phyloP scores from a whole-genome alignment of 2,797 vertebrate species.

The Anisognathus igniventris region DNA sequence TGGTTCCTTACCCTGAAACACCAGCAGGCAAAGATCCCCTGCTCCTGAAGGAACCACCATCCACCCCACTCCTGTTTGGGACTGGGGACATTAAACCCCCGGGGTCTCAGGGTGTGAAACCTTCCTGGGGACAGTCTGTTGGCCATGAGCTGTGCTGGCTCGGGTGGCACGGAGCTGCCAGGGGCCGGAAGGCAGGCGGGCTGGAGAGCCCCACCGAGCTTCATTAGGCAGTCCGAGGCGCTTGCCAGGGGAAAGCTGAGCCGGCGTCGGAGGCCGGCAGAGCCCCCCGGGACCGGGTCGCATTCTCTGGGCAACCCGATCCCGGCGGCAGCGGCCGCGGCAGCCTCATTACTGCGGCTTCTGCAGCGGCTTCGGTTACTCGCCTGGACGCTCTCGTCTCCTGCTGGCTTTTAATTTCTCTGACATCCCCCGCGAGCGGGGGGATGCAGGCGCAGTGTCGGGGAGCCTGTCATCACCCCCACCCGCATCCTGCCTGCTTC shows the following conservation, averaged over 20 bases:
- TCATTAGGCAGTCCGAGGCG: constrained; percentile 25
- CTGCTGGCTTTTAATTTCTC: constrained; percentile 30
- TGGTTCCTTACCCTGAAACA: rapidly evolving
- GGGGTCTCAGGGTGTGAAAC: not conserved
- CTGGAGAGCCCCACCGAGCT: not conserved
- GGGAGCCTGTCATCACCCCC: not conserved
- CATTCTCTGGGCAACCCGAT: constrained; percentile 53
- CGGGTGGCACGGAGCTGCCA: not conserved
- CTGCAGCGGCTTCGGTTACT: constrained; percentile 35
- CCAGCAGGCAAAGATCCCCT: not conserved
- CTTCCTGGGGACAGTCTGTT: rapidly evolving
- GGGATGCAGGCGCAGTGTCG: not conserved
- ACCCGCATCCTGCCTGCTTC: not conserved
- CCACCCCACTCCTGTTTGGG: rapidly evolving
- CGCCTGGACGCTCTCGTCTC: not conserved
- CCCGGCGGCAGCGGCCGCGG: not conserved
- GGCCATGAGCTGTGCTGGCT: not conserved
- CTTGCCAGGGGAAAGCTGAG: constrained; percentile 63
- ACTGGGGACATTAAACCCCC: rapidly evolving
- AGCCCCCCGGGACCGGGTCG: constrained; percentile 21
- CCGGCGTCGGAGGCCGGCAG: not conserved
- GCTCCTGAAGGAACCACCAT: rapidly evolving
- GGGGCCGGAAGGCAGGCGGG: not conserved
- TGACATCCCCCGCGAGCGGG: not conserved
- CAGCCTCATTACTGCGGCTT: constrained; percentile 32